phyloP scores from a whole-genome alignment of 64 coral and sea anemone species.

The Dendronephthya gigantea region DNA sequence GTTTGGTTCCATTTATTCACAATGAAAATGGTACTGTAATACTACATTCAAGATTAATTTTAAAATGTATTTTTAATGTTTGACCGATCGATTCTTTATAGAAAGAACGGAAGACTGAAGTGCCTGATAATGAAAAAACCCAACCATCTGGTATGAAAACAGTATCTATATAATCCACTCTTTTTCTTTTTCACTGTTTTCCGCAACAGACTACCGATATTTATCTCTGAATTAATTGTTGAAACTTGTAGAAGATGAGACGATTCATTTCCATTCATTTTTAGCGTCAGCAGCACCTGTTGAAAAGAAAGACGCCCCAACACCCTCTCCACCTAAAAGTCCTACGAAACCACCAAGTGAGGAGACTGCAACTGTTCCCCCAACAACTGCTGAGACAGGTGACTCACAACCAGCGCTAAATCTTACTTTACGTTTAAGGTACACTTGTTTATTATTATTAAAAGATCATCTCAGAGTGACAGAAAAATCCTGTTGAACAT shows the following conservation, averaged over 20 bases:
- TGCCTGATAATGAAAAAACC: neutral
- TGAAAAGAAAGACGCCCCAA: neutral
- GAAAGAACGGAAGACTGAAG: neutral
- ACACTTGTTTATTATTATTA: neutral
- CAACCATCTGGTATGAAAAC: neutral
- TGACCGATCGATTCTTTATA: neutral
- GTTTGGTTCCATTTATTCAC: too few species aligned
- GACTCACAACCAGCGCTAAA: neutral
- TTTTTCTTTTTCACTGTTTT: too few species aligned
- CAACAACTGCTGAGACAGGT: neutral
- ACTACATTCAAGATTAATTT: too few species aligned
- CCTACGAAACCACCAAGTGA: neutral
- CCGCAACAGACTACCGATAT: too few species aligned
- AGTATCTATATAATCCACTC: too few species aligned
- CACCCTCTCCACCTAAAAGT: neutral
- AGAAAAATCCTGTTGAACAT: too few species aligned
- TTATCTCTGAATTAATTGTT: too few species aligned
- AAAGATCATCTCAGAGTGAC: too few species aligned
- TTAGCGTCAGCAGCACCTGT: neutral
- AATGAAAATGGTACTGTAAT: neutral
- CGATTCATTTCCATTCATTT: neutral
- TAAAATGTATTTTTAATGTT: too few species aligned
- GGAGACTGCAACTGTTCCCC: neutral
- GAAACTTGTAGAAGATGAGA: too few species aligned
- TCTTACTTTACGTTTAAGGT: conserved; percentile 8